A percentile compares a stretch with the other conserved stretches of the same genome.
These are phyloP conservation scores for Calameuta pallipes DNA, from an alignment of 2,888 invertebrate genomes.

Conservation along the genomic window DNA sequence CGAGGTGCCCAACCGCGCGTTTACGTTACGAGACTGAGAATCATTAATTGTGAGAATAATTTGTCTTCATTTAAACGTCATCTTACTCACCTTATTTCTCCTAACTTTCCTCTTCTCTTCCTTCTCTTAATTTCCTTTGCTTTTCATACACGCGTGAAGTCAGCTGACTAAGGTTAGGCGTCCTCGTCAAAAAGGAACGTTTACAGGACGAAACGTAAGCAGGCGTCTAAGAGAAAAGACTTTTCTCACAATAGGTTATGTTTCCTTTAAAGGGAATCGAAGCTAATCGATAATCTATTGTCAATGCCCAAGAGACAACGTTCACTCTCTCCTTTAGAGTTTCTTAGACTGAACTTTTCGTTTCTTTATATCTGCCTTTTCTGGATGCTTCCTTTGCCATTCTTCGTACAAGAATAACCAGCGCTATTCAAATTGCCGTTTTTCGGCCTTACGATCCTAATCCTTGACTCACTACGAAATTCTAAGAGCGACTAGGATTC, in stretches of 20 bases:
- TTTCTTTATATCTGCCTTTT: background rate
- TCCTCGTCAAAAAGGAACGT: background rate
- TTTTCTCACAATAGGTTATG: background rate
- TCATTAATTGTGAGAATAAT: background rate
- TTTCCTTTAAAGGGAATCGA: background rate
- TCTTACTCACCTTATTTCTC: background rate
- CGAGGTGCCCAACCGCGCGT: background rate
- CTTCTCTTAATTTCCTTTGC: background rate
- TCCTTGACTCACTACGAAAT: background rate
- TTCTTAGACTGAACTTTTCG: background rate
- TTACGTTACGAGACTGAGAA: background rate
- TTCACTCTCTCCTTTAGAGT: background rate
- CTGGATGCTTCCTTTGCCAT: background rate
- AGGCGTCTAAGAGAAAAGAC: background rate
- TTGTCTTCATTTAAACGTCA: background rate
- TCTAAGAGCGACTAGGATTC: background rate
- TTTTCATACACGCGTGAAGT: background rate
- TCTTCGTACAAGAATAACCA: background rate
- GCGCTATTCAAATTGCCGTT: background rate
- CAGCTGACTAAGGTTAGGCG: background rate
- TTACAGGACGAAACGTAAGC: background rate
- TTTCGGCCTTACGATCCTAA: background rate
- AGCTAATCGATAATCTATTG: background rate
- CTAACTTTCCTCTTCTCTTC: too few species aligned
- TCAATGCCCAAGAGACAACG: background rate